Evolutionary conservation across 2,113 vertebrate genomes (phyloP).

Genomic region (Phasianus colchicus): DNA sequence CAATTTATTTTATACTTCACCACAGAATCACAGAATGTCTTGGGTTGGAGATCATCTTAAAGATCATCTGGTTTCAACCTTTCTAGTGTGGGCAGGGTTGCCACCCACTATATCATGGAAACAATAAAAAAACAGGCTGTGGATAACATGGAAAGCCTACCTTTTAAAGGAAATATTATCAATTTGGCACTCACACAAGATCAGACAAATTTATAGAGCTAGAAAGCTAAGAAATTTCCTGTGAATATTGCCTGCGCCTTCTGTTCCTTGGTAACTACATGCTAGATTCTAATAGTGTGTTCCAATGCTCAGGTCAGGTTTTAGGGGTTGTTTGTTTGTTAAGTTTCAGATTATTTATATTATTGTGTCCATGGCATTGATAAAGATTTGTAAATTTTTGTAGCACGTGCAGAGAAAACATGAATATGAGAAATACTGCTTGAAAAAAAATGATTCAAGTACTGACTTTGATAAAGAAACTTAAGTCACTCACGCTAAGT

Average conservation of each 20-base stretch:
- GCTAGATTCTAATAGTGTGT: background rate
- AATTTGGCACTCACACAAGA: background rate
- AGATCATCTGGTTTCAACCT: background rate
- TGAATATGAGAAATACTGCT: background rate
- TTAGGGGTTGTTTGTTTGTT: rapidly evolving
- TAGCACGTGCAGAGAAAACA: background rate
- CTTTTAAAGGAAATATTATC: background rate
- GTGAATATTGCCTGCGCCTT: background rate
- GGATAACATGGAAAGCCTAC: background rate
- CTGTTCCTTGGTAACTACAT: background rate
- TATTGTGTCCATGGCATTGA: background rate
- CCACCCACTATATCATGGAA: background rate
- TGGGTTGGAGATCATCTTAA: background rate
- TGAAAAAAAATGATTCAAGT: background rate
- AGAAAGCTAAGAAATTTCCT: background rate
- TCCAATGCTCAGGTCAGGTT: background rate
- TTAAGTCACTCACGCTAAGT: slow-evolving; percentile 88
- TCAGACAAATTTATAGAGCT: background rate
- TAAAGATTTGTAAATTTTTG: background rate
- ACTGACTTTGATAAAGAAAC: too few relatives aligned
- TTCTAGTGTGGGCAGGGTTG: background rate
- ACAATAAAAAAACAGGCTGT: background rate
- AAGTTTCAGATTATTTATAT: background rate
- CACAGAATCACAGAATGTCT: background rate
- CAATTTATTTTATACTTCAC: background rate